Conservation (phyloP, 2,888 invertebrate species). For the Drosophila tripunctata region DNA sequence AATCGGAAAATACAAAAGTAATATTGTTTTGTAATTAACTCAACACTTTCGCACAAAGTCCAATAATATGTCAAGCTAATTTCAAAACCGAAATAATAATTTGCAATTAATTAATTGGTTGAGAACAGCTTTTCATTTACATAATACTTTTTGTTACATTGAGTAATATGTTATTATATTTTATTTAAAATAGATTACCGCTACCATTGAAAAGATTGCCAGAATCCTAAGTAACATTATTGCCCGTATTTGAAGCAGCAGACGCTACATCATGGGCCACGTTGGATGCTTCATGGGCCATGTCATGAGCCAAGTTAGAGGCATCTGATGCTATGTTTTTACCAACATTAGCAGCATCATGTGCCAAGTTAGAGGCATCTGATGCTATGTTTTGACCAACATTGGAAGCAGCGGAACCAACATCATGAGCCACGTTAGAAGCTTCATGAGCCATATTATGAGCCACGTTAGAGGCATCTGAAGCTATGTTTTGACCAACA, state of each 20-base stretch:
- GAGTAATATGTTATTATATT: neutral
- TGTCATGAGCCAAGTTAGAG: neutral
- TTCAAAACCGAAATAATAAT: neutral
- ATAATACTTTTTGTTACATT: neutral
- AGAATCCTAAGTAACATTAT: slow-evolving; percentile 4
- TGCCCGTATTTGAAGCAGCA: slow-evolving; percentile 7
- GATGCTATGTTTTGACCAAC: slow-evolving; percentile 3
- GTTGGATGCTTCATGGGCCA: slow-evolving; percentile 1
- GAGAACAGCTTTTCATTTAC: neutral
- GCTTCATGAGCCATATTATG: neutral
- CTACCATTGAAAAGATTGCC: slow-evolving; percentile 8
- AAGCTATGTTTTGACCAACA: neutral
- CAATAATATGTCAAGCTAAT: neutral
- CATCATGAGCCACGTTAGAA: neutral
- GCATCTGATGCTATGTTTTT: neutral
- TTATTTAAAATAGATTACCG: slow-evolving; percentile 16
- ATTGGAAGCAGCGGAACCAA: slow-evolving; percentile 7
- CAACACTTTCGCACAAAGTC: neutral
- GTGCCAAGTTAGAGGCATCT: slow-evolving; percentile 3
- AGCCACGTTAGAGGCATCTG: neutral
- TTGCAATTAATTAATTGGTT: neutral
- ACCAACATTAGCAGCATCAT: neutral
- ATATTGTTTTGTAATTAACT: neutral
- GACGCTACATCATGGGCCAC: neutral
- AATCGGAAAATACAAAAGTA: neutral